Evolutionary conservation across 2,888 invertebrate species (phyloP), one percentile per base, ranked within the genome.

Genomic region (Caenorhabditis drosophilae): DNA sequence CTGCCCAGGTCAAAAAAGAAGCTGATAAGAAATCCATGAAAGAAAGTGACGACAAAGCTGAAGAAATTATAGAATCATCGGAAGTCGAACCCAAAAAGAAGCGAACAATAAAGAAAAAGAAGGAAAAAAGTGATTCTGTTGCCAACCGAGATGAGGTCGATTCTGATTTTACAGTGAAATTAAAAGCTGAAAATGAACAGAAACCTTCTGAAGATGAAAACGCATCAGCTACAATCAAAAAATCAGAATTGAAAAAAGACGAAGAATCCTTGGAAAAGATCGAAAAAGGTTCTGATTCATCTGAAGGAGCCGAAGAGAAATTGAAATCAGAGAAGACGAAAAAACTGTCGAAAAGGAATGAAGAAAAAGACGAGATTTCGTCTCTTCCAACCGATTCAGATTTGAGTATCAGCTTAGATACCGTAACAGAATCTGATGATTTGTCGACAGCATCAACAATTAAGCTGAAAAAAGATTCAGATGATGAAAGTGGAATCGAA

Each of bases 401-500:
- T 27, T 22, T 61, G 26, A 61, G 55, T 51, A 40, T 61, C 35
- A 61, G 61, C 26, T 31, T 61, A 40, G 55, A 61, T 16, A 61
- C 61, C 22, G 51, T 61, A 23, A 51, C 61, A 15, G 61, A 61
- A 25, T 57, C 56, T 0, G 62, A 62, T 20, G 62, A 62, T 12
- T 16, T 48, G 18, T 56, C 56, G 0, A 53, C 53, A 1, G 47
- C 56, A 7, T 62, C 57, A 6, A 62, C 62, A 7, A 57, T 62
- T 36, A 62, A 57, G n/a, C n/a, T 49, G 16, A 42, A 36, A 15
- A 62, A 62, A 22, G 57, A 62, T 18, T 62, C 62, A 9, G n/a
- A n/a, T n/a, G 62, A 57, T 16, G 62, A 61, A 26, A 61, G 55
- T 26, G 61, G 61, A n/a, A 61, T 61, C 23, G 61, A 61, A n/a